Conservation (phyloP, 2,888 invertebrate genomes). For the Lasioglossum leucozonium region DNA sequence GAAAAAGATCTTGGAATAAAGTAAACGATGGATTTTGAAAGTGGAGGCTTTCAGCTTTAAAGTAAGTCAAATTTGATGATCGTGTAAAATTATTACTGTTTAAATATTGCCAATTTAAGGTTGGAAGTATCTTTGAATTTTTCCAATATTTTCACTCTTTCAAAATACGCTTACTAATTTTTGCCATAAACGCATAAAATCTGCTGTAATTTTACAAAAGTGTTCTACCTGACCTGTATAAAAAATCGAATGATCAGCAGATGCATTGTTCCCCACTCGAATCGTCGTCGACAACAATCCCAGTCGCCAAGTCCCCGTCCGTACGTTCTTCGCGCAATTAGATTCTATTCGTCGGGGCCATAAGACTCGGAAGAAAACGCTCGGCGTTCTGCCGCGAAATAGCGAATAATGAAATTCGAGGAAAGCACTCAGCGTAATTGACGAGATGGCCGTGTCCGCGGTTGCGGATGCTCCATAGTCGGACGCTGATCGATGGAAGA, state of each 20-base stretch:
- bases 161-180: too few species aligned
- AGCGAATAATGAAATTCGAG: conserved; percentile 7
- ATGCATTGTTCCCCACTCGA: background rate
- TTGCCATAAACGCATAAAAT: too few species aligned
- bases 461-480: background rate
- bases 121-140: too few species aligned
- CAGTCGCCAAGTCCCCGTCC: background rate
- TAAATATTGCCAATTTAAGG: too few species aligned
- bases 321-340: background rate
- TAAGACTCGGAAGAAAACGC: background rate
- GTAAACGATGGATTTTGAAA: too few species aligned
- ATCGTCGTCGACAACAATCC: background rate
- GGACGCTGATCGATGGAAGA: conserved; percentile 22
- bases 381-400: background rate
- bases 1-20: too few species aligned
- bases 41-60: too few species aligned
- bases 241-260: background rate
- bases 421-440: conserved; percentile 38
- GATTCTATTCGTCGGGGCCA: background rate
- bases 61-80: too few species aligned
- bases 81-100: too few species aligned
- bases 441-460: conserved; percentile 8
- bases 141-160: too few species aligned
- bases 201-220: too few species aligned
- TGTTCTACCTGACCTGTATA: too few species aligned